phyloP scores from a whole-genome alignment of 1,140 invertebrate species.

The Zaprionus davidi region DNA sequence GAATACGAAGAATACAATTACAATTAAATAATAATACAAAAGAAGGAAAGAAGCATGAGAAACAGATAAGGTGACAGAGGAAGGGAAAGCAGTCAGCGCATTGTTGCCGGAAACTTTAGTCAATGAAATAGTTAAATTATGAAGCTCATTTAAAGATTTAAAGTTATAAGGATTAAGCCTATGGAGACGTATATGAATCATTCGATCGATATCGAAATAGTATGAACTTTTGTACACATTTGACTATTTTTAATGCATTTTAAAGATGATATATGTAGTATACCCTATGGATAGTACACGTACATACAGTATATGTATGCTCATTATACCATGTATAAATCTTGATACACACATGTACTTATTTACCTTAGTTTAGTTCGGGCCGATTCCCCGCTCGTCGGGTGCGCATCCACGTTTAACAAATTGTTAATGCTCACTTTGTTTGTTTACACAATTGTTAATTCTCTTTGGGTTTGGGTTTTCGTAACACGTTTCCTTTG shows the following conservation, averaged over 20 bases:
- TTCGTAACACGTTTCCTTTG: conserved; percentile 61
- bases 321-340: conserved; percentile 60
- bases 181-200: conserved; percentile 36
- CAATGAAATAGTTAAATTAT: conserved; percentile 81
- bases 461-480: conserved; percentile 28
- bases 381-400: conserved; percentile 8
- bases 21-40: conserved; percentile 39
- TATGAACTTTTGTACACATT: conserved; percentile 78
- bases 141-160: conserved; percentile 55
- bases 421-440: conserved; percentile 72
- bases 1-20: conserved; percentile 33
- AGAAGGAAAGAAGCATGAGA: conserved; percentile 18
- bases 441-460: conserved; percentile 72
- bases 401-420: conserved; percentile 53
- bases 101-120: conserved; percentile 63
- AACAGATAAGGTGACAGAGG: background rate
- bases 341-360: conserved; percentile 56
- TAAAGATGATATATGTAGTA: conserved; percentile 59
- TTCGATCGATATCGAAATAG: conserved; percentile 47
- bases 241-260: conserved; percentile 82
- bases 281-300: conserved; percentile 23
- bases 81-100: conserved; percentile 30
- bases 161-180: conserved; percentile 29
- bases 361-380: conserved; percentile 64
- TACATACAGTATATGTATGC: conserved; percentile 42